phyloP scores from a whole-genome alignment of 2,888 invertebrate species.

The Epistrophe eligans region DNA sequence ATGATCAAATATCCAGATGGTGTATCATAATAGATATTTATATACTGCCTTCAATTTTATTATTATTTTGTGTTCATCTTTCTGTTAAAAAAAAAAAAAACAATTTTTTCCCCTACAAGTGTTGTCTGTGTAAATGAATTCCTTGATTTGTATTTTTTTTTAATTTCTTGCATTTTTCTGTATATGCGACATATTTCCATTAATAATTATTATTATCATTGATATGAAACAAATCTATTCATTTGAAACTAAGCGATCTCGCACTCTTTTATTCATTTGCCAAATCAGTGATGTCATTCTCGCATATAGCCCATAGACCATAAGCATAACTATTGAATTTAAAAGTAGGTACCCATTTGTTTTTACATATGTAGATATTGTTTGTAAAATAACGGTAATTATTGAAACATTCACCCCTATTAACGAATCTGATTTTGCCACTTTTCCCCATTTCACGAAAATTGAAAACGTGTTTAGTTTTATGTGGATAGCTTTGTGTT shows the following conservation, averaged over 20 bases:
- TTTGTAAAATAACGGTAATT: too few species aligned
- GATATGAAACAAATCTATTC: slow-evolving; percentile 4
- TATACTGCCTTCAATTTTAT: neutral
- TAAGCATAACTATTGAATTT: neutral
- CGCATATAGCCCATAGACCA: neutral
- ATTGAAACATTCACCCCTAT: too few species aligned
- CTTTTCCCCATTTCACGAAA: too few species aligned
- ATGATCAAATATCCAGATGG: slow-evolving; percentile 6
- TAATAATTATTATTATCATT: neutral
- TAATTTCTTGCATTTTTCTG: neutral
- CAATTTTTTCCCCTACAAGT: neutral
- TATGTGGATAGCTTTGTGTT: too few species aligned
- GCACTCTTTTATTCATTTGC: neutral
- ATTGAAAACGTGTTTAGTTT: too few species aligned
- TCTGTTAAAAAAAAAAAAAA: neutral
- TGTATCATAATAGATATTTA: neutral
- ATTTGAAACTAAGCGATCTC: neutral
- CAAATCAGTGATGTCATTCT: neutral
- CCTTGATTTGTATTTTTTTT: neutral
- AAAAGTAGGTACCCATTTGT: neutral
- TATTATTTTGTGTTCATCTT: neutral
- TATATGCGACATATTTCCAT: neutral
- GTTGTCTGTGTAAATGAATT: neutral
- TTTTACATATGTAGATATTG: too few species aligned
- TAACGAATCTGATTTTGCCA: too few species aligned